Evolutionary conservation across 2,797 vertebrate genomes (phyloP).

Genomic region (Enteromius fasciolatus): DNA sequence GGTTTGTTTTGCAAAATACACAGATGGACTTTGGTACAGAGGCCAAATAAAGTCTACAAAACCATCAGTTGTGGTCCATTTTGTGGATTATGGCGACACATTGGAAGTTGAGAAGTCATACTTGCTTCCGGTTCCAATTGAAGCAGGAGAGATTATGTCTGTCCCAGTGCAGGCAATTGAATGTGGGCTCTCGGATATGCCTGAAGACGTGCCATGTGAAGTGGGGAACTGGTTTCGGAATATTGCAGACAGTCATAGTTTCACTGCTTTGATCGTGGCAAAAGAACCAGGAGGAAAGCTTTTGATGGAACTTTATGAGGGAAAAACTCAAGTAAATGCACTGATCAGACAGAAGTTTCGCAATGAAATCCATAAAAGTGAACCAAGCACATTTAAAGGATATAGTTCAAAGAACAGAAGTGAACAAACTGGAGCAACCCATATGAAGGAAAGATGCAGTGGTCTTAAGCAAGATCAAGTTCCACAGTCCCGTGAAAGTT

Average conservation of each 20-base stretch:
- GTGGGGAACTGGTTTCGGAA: constrained; percentile 84
- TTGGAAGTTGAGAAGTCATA: constrained; percentile 75
- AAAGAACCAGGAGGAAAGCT: constrained; percentile 86
- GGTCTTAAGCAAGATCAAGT: background rate
- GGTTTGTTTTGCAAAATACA: constrained; percentile 90
- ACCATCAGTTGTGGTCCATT: constrained; percentile 79
- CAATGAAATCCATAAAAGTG: constrained; percentile 55
- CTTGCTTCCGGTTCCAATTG: constrained; percentile 82
- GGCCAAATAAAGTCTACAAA: constrained; percentile 78
- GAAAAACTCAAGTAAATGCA: constrained; percentile 81
- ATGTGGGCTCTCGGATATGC: constrained; percentile 85
- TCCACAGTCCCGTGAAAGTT: background rate
- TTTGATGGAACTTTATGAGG: constrained; percentile 86
- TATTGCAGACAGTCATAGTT: constrained; percentile 71
- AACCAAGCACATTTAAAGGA: constrained; percentile 40
- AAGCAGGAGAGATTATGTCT: constrained; percentile 84
- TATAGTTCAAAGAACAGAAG: constrained; percentile 36
- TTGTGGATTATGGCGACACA: constrained; percentile 94
- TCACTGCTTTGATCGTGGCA: constrained; percentile 85
- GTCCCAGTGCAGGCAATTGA: constrained; percentile 89
- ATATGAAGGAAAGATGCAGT: background rate
- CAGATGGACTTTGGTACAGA: constrained; percentile 89
- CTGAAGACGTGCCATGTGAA: constrained; percentile 72
- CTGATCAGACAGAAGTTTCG: constrained; percentile 80
- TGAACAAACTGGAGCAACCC: constrained; percentile 17